These are phyloP conservation scores for Chroicocephalus ridibundus DNA, from an alignment of 2,113 vertebrate species.

Conservation along the genomic window DNA sequence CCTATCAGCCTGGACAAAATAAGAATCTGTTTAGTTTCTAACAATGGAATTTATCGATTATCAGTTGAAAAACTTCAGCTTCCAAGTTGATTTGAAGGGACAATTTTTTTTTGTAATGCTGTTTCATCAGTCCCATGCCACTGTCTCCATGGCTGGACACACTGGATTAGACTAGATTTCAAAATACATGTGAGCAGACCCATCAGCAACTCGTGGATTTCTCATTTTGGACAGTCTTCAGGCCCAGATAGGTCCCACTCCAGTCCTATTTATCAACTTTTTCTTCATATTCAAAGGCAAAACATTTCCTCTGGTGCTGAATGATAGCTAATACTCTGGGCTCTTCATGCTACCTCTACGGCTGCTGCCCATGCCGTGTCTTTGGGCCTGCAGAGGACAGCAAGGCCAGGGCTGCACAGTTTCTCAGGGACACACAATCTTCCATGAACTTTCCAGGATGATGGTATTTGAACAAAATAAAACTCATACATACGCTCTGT, in stretches of 20 bases:
- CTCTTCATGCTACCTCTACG: background rate
- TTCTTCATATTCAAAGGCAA: background rate
- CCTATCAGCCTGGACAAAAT: background rate
- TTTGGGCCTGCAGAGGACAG: background rate
- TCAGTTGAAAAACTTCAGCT: background rate
- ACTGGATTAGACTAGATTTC: background rate
- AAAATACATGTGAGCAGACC: background rate
- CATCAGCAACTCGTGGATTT: background rate
- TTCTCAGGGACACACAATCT: background rate
- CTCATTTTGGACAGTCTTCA: background rate
- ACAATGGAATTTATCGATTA: background rate
- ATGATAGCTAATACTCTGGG: background rate
- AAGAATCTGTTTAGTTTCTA: background rate
- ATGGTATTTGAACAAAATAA: background rate
- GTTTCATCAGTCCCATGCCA: background rate
- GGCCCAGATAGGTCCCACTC: background rate
- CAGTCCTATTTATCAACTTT: background rate
- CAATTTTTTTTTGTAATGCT: background rate
- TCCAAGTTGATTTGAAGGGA: background rate
- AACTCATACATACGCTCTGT: rapidly evolving
- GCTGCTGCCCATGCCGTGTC: background rate
- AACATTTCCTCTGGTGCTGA: background rate
- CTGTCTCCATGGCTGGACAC: background rate
- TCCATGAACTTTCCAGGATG: background rate
- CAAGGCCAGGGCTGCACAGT: background rate